phyloP scores from a whole-genome alignment of 2,888 invertebrate species.

The Cataglyphis cursor region DNA sequence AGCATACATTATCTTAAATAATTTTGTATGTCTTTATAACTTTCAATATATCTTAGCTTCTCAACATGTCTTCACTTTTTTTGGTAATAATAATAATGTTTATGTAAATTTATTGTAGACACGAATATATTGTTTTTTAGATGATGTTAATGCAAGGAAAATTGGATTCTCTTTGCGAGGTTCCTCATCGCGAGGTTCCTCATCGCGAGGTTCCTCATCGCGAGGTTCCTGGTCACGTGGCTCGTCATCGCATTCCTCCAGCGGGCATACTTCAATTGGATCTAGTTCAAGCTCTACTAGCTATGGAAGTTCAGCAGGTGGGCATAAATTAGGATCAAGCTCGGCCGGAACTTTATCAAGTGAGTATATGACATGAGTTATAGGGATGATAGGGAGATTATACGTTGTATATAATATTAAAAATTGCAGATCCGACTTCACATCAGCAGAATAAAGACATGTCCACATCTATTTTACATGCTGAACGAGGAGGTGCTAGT shows the following conservation, averaged over 20 bases:
- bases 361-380: not conserved
- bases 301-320: not conserved
- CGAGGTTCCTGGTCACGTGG: not conserved
- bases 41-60: not conserved
- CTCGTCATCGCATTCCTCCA: not conserved
- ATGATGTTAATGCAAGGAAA: slow-evolving; percentile 11
- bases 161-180: not conserved
- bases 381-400: not conserved
- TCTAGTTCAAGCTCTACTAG: not conserved
- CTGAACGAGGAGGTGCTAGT: slow-evolving; percentile 71
- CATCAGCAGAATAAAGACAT: slow-evolving; percentile 56
- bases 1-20: not conserved
- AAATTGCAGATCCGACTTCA: slow-evolving; percentile 48
- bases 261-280: not conserved
- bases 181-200: not conserved
- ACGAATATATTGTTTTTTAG: not conserved
- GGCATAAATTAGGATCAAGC: not conserved
- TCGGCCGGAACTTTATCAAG: not conserved
- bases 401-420: not conserved
- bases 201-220: not conserved
- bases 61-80: not conserved
- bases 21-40: not conserved
- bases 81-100: not conserved
- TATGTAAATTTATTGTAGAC: not conserved
- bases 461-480: slow-evolving; percentile 63